phyloP scores from a whole-genome alignment of 2,113 vertebrate genomes.

The Scolopax mira region DNA sequence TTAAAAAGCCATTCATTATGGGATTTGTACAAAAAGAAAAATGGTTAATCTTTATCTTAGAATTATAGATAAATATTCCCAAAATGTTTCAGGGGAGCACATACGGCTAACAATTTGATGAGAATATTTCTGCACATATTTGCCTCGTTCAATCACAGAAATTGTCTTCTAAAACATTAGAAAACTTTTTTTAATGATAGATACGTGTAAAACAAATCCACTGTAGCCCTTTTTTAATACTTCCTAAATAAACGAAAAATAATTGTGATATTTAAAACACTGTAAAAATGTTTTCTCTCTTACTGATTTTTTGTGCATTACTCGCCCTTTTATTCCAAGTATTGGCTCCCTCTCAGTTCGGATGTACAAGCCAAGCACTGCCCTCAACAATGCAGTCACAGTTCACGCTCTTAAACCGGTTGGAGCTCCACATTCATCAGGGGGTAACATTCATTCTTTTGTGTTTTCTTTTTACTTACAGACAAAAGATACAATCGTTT shows the following conservation, averaged over 20 bases:
- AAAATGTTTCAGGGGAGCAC: background rate
- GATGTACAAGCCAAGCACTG: background rate
- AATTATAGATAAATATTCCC: background rate
- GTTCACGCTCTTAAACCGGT: background rate
- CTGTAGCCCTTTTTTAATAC: background rate
- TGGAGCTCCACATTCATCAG: constrained; percentile 19
- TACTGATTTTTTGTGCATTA: background rate
- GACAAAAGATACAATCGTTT: constrained; percentile 10
- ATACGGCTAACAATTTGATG: background rate
- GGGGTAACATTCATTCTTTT: constrained; percentile 21
- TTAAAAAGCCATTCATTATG: background rate
- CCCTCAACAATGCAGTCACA: constrained; percentile 37
- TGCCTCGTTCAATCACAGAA: background rate
- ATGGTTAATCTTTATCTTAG: background rate
- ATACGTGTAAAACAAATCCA: background rate
- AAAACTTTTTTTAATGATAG: background rate
- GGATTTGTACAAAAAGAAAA: background rate
- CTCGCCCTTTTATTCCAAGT: background rate
- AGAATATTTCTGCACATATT: background rate
- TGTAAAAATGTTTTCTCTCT: background rate
- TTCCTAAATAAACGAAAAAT: background rate
- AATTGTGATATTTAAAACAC: background rate
- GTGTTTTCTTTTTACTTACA: constrained; percentile 7
- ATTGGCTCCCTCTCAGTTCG: background rate
- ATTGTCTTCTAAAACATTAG: background rate